A percentile compares a stretch with the other conserved stretches of the same genome.
Conservation (phyloP, 2,888 invertebrate species). For the Tridacna crocea region DNA sequence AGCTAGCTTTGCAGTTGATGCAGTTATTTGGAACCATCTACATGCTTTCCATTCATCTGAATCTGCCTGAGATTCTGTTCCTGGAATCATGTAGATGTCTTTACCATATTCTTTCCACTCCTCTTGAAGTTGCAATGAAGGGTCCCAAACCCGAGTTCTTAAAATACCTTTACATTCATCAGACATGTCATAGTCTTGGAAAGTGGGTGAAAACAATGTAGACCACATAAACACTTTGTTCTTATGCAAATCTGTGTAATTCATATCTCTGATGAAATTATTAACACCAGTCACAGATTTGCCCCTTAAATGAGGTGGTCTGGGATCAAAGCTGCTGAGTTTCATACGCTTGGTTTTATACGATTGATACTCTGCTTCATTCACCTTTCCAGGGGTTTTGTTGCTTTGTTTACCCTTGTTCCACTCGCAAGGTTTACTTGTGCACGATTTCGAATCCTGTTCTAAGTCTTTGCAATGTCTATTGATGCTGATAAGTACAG, state of each 20-base stretch:
- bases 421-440: not conserved
- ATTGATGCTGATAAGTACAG: conserved; percentile 9
- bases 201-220: not conserved
- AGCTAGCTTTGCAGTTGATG: not conserved
- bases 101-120: not conserved
- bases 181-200: not conserved
- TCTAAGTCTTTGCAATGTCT: conserved; percentile 11
- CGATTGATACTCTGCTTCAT: not conserved
- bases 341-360: not conserved
- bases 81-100: not conserved
- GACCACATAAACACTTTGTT: not conserved
- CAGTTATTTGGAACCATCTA: not conserved
- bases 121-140: not conserved
- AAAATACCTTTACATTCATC: not conserved
- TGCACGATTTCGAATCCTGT: not conserved
- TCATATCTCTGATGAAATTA: not conserved
- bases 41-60: not conserved
- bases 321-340: not conserved
- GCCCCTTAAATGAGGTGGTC: not conserved
- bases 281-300: not conserved
- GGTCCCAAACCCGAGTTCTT: not conserved
- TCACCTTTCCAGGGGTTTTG: not conserved
- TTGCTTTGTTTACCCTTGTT: not conserved
- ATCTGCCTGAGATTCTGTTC: not conserved
- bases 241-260: not conserved